Conservation (phyloP, 1,140 invertebrate species). For the Lineus longissimus region DNA sequence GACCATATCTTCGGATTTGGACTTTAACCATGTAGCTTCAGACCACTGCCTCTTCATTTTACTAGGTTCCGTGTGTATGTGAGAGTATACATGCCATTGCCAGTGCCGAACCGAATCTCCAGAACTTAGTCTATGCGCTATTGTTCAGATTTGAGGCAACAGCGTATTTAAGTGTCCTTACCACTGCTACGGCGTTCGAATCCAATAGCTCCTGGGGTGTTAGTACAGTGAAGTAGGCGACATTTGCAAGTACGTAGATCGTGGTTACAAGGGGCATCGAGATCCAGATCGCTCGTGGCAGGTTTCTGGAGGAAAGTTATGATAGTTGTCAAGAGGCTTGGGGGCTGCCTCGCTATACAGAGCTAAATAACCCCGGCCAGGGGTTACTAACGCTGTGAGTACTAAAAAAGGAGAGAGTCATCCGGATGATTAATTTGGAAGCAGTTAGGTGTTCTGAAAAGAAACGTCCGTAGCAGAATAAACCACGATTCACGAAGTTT, state of each 20-base stretch:
- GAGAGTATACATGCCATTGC: too few species aligned
- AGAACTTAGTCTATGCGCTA: too few species aligned
- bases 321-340: background rate
- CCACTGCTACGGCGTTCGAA: slow-evolving; percentile 88
- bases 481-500: too few species aligned
- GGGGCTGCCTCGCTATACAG: background rate
- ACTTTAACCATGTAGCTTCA: too few species aligned
- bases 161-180: slow-evolving; percentile 69
- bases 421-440: too few species aligned
- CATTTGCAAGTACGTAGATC: slow-evolving; percentile 83
- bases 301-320: slow-evolving; percentile 37
- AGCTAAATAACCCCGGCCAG: background rate
- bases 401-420: background rate
- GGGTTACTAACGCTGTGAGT: background rate
- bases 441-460: too few species aligned
- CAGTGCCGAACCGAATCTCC: too few species aligned
- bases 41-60: too few species aligned
- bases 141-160: too few species aligned
- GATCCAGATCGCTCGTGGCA: slow-evolving; percentile 74
- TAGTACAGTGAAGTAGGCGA: slow-evolving; percentile 87
- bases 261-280: slow-evolving; percentile 85
- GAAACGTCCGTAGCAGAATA: too few species aligned
- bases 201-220: slow-evolving; percentile 73
- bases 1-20: too few species aligned
- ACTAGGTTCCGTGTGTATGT: too few species aligned